phyloP scores from a whole-genome alignment of 2,888 invertebrate genomes.

The Gnatocerus cornutus region DNA sequence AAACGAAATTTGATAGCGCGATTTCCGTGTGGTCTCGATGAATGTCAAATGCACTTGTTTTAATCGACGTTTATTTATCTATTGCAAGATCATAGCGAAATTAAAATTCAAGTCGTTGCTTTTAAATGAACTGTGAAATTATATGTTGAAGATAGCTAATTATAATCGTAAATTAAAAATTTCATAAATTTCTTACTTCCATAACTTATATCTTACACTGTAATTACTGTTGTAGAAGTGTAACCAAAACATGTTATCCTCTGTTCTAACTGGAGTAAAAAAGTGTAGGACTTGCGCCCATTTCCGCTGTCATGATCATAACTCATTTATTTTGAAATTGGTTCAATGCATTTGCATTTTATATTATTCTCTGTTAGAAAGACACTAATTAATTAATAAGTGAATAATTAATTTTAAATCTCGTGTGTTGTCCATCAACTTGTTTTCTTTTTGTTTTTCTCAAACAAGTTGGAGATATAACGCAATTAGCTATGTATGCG shows the following conservation, averaged over 20 bases:
- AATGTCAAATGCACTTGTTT: background rate
- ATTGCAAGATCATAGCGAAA: constrained; percentile 15
- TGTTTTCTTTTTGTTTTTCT: background rate
- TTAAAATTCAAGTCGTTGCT: constrained; percentile 33
- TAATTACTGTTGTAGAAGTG: constrained; percentile 13
- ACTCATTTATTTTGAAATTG: constrained; percentile 7
- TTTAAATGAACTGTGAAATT: constrained; percentile 39
- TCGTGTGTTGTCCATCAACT: background rate
- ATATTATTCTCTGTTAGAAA: constrained; percentile 2
- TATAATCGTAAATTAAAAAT: constrained; percentile 30
- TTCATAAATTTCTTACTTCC: constrained; percentile 19
- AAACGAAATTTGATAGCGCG: background rate
- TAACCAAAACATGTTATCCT: constrained; percentile 25
- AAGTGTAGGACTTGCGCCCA: constrained; percentile 1
- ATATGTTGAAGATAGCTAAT: constrained; percentile 37
- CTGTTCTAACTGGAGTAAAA: constrained; percentile 10
- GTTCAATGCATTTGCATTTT: background rate
- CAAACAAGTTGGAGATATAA: constrained; percentile 4
- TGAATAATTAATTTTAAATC: constrained; percentile 9
- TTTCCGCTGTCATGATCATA: constrained; percentile 11
- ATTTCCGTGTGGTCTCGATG: background rate
- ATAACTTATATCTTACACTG: constrained; percentile 8
- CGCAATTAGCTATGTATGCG: constrained; percentile 9
- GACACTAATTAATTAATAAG: background rate
- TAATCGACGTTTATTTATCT: constrained; percentile 21